Conservation (phyloP, 2,888 invertebrate genomes). For the Acleris cristana region DNA sequence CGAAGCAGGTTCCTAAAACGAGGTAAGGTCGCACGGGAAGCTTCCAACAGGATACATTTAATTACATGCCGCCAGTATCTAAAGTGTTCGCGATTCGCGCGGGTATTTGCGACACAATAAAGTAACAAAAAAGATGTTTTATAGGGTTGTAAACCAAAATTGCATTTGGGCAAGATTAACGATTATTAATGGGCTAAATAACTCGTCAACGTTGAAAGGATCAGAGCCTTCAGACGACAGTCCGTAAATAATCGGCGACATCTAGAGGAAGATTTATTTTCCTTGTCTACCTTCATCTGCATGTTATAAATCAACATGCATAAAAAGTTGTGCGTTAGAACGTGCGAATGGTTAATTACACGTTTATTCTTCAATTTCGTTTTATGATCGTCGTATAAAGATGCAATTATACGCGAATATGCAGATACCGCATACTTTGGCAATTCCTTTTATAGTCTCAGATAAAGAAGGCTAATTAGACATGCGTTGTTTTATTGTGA, state of each 20-base stretch:
- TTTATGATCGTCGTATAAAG: constrained; percentile 54
- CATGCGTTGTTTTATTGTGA: constrained; percentile 49
- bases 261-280: constrained; percentile 58
- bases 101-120: constrained; percentile 7
- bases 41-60: constrained; percentile 20
- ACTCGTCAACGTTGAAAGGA: constrained; percentile 50
- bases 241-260: constrained; percentile 57
- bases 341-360: constrained; percentile 62
- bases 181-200: constrained; percentile 52
- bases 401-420: constrained; percentile 65
- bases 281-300: constrained; percentile 50
- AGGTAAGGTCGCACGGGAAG: constrained; percentile 7
- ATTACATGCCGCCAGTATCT: constrained; percentile 19
- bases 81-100: constrained; percentile 13
- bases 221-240: constrained; percentile 51
- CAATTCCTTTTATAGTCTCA: constrained; percentile 52
- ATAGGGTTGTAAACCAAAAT: constrained; percentile 41
- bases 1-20: constrained; percentile 13
- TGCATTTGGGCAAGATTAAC: constrained; percentile 54
- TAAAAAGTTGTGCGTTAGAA: constrained; percentile 41
- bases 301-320: constrained; percentile 54
- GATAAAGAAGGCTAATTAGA: constrained; percentile 61
- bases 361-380: constrained; percentile 54
- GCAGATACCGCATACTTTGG: constrained; percentile 50
- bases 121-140: constrained; percentile 8